Evolutionary conservation across 2,797 vertebrate species (phyloP).

Genomic region (Choloepus didactylus): DNA sequence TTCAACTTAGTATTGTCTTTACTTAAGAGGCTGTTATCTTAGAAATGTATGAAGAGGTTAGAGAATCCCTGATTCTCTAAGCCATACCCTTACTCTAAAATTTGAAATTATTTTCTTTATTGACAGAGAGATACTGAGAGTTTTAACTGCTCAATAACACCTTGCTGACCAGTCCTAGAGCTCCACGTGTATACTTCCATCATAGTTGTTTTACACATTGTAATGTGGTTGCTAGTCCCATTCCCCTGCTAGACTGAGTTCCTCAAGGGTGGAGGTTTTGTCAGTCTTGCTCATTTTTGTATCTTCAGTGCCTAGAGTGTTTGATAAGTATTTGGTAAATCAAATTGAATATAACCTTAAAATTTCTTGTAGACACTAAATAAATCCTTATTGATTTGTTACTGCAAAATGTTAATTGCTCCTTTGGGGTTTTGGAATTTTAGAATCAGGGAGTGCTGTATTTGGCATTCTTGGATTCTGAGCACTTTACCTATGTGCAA

Average conservation of each 20-base stretch:
- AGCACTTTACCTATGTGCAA: constrained; percentile 16
- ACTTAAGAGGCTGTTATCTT: background rate
- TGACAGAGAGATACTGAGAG: background rate
- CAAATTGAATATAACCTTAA: background rate
- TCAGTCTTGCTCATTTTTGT: constrained; percentile 25
- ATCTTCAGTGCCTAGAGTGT: background rate
- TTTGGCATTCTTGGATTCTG: constrained; percentile 31
- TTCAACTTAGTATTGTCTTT: constrained; percentile 44
- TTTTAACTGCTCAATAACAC: background rate
- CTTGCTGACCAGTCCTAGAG: background rate
- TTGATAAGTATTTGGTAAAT: constrained; percentile 26
- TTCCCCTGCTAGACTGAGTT: background rate
- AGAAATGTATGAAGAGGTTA: constrained; percentile 31
- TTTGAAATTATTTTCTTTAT: background rate
- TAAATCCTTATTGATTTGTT: constrained; percentile 18
- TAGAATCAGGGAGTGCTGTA: background rate
- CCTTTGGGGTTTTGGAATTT: constrained; percentile 35
- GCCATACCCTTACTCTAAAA: background rate
- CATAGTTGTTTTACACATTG: background rate
- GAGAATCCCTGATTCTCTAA: background rate
- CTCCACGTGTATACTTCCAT: background rate
- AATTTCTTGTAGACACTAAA: constrained; percentile 20
- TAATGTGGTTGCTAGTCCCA: background rate
- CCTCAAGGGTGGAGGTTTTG: background rate
- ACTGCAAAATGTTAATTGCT: constrained; percentile 22